A percentile compares a stretch with the other conserved stretches of the same genome.
phyloP scores from a whole-genome alignment of 2,888 invertebrate genomes.

The Apomyelois bistriatella region DNA sequence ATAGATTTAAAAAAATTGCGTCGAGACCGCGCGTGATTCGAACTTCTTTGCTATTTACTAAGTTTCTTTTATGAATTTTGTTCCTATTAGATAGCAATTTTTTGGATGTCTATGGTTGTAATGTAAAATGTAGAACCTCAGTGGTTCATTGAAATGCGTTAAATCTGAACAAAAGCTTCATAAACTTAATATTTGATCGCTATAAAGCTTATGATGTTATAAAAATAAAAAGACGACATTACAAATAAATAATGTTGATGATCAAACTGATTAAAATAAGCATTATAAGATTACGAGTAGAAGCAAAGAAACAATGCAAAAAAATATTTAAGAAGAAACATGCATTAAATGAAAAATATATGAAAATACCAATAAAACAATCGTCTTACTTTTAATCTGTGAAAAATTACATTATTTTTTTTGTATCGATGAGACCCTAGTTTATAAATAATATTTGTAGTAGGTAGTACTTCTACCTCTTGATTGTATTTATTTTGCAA shows the following conservation, averaged over 20 bases:
- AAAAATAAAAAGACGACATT: not conserved
- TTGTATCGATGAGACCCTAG: no score
- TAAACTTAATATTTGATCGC: no score
- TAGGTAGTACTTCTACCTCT: no score
- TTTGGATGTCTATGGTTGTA: no score
- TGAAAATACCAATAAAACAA: not conserved
- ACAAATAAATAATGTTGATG: not conserved
- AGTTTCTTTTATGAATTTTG: no score
- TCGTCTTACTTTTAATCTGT: not conserved
- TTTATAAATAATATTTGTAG: no score
- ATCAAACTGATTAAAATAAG: not conserved
- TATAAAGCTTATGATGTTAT: conserved; percentile 2
- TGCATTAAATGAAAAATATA: conserved; percentile 17
- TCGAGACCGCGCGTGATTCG: no score
- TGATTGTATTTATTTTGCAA: no score
- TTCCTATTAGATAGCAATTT: no score
- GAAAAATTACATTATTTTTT: not conserved
- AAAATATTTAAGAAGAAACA: conserved; percentile 10
- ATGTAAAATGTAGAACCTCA: no score
- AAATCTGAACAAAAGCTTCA: not conserved
- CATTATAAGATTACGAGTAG: not conserved
- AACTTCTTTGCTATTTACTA: no score
- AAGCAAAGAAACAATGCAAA: not conserved
- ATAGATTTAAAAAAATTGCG: no score
- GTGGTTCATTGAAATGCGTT: not conserved